Conservation (phyloP, 2,113 vertebrate genomes). For the Tylochromis polylepis region DNA sequence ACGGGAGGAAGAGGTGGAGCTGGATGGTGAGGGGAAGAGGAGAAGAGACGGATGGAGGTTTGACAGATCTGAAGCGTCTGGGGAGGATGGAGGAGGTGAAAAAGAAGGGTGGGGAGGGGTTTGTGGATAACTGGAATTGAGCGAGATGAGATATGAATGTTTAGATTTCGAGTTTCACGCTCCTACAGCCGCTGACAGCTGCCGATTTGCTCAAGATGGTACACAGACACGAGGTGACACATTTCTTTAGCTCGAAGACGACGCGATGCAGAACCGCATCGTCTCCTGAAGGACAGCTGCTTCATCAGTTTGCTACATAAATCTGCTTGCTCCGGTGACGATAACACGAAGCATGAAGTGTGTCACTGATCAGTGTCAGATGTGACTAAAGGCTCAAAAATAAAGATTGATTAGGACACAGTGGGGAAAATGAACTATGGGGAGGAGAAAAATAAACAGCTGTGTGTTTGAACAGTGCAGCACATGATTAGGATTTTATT, state of each 20-base stretch:
- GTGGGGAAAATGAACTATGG: background rate
- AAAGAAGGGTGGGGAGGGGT: background rate
- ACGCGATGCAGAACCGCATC: background rate
- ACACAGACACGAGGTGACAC: background rate
- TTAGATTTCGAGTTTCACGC: background rate
- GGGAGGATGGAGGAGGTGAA: background rate
- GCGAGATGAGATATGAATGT: background rate
- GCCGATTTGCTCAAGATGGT: background rate
- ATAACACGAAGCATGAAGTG: background rate
- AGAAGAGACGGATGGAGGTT: constrained; percentile 4
- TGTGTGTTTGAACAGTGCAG: background rate
- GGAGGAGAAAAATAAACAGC: background rate
- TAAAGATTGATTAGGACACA: background rate
- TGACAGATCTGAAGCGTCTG: constrained; percentile 18
- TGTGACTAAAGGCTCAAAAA: background rate
- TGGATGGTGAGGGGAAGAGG: background rate
- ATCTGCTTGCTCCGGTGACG: background rate
- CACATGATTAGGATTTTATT: constrained; percentile 9
- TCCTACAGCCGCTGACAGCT: background rate
- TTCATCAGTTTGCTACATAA: constrained; percentile 27
- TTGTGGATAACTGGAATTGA: background rate
- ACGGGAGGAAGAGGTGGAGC: constrained; percentile 21
- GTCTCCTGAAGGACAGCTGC: background rate
- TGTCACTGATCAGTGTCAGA: background rate
- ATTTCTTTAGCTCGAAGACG: background rate